These are phyloP conservation scores for Anguilla japonica DNA, from an alignment of 2,113 vertebrate species.

Conservation along the genomic window DNA sequence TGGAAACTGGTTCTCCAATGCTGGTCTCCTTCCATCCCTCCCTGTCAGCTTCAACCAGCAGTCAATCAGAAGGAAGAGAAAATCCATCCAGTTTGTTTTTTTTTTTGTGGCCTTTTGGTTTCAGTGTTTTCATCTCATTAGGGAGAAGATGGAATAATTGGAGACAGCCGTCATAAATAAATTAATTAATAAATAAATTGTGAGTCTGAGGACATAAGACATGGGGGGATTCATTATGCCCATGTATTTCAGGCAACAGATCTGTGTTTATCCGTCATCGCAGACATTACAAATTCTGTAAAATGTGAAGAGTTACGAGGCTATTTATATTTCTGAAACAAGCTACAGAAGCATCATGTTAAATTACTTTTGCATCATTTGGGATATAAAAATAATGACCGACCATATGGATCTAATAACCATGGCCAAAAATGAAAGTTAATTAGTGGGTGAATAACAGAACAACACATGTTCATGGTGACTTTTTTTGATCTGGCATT, in stretches of 20 bases:
- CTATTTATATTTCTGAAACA: conserved; percentile 14
- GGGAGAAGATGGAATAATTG: too few relatives aligned
- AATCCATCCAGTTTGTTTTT: neutral
- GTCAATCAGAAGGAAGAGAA: neutral
- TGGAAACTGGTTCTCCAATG: neutral
- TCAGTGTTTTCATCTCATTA: too few relatives aligned
- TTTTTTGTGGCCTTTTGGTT: too few relatives aligned
- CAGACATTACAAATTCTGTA: neutral
- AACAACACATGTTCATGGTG: neutral
- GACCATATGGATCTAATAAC: conserved; percentile 24
- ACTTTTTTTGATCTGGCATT: too few relatives aligned
- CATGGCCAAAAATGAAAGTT: neutral
- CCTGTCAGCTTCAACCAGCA: neutral
- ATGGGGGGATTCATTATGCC: neutral
- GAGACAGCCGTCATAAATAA: too few relatives aligned
- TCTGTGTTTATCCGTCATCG: neutral
- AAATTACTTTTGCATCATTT: conserved; percentile 23
- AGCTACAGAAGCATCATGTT: neutral
- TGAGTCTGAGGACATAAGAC: neutral
- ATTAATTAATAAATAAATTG: too few relatives aligned
- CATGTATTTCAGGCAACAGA: neutral
- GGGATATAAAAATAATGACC: conserved; percentile 8
- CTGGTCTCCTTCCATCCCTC: neutral
- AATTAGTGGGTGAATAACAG: neutral
- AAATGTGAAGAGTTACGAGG: conserved; percentile 19